These are phyloP conservation scores for Coreoperca whiteheadi DNA, from an alignment of 2,113 vertebrate genomes.

Conservation along the genomic window DNA sequence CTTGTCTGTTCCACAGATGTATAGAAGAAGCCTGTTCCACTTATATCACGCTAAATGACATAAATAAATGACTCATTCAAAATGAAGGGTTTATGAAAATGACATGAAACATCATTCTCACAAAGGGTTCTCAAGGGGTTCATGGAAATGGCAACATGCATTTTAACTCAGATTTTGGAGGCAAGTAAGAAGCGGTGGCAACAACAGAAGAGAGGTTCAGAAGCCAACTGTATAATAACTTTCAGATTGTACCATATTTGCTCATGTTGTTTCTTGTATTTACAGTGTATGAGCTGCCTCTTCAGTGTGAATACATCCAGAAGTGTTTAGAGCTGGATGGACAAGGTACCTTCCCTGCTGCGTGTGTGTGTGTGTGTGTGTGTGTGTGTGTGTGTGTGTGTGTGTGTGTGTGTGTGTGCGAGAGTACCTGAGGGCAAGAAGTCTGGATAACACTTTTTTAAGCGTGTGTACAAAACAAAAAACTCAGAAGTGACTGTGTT, in stretches of 20 bases:
- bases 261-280: conserved; percentile 22
- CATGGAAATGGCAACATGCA: conserved; percentile 29
- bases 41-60: conserved; percentile 40
- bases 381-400: no score
- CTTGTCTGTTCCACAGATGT: conserved; percentile 61
- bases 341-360: background rate
- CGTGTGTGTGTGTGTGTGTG: no score
- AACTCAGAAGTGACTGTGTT: conserved; percentile 8
- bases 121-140: background rate
- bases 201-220: conserved; percentile 14
- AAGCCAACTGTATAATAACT: conserved; percentile 38
- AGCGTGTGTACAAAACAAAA: conserved; percentile 49
- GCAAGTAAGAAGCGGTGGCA: conserved; percentile 24
- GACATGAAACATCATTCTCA: conserved; percentile 40
- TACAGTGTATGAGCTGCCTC: conserved; percentile 1
- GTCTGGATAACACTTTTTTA: conserved; percentile 26
- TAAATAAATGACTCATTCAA: conserved; percentile 53
- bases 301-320: conserved; percentile 13
- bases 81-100: conserved; percentile 54
- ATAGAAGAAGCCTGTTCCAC: conserved; percentile 28
- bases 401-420: background rate
- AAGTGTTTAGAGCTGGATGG: background rate
- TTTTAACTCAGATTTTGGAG: conserved; percentile 19
- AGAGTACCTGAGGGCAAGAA: conserved; percentile 13
- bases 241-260: conserved; percentile 38